Percentiles rank a stretch among this genome's conserved stretches.
phyloP scores from a whole-genome alignment of 2,888 invertebrate species.

The Caenorhabditis sp. region DNA sequence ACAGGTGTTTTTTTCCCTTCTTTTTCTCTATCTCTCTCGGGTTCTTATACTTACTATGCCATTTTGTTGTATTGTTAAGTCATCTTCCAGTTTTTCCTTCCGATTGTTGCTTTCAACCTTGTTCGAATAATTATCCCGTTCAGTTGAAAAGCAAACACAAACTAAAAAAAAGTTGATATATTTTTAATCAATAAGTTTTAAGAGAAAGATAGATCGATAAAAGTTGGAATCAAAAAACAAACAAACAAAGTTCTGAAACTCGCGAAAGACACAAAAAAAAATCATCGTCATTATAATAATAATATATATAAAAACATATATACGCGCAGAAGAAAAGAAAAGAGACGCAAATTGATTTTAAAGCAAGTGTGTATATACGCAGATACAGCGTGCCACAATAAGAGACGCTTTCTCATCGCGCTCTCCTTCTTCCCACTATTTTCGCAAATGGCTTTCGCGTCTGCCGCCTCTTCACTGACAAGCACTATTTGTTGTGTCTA shows the following conservation, averaged over 20 bases:
- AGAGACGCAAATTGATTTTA: slow-evolving; percentile 47
- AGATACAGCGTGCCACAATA: not conserved
- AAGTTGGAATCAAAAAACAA: not conserved
- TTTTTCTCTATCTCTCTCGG: slow-evolving; percentile 26
- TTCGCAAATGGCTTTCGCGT: slow-evolving; percentile 3
- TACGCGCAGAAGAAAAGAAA: slow-evolving; percentile 17
- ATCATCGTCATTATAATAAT: not conserved
- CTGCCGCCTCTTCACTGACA: slow-evolving; percentile 12
- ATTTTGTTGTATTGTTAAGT: not conserved
- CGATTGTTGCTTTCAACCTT: not conserved
- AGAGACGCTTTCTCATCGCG: slow-evolving; percentile 14
- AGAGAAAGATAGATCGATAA: too few relatives aligned
- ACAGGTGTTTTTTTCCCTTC: slow-evolving; percentile 30
- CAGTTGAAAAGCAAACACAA: not conserved
- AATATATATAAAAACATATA: slow-evolving; percentile 9
- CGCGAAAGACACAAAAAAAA: not conserved
- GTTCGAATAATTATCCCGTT: not conserved
- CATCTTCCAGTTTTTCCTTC: not conserved
- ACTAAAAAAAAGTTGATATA: too few relatives aligned
- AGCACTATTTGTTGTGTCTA: not conserved
- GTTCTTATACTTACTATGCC: not conserved
- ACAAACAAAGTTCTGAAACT: not conserved
- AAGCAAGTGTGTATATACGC: slow-evolving; percentile 39
- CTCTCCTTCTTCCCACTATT: slow-evolving; percentile 10
- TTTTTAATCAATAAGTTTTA: too few relatives aligned